Conservation (phyloP, 2,797 vertebrate genomes). For the Capromys pilorides region DNA sequence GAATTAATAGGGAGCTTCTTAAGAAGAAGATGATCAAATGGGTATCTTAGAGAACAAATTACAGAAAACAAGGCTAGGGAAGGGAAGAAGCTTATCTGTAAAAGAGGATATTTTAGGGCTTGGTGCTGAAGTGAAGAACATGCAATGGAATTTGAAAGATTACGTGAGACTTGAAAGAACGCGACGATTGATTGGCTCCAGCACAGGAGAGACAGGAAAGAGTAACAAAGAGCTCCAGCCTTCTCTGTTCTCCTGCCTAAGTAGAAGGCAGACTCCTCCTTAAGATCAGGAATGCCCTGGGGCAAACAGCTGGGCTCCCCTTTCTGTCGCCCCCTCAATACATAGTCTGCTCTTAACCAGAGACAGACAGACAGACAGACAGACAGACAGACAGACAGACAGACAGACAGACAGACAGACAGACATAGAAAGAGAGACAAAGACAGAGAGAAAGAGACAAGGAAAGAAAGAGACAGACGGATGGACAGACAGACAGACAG, state of each 20-base stretch:
- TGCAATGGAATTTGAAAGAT: not conserved
- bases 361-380: too few relatives aligned
- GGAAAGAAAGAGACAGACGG: not conserved
- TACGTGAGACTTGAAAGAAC: not conserved
- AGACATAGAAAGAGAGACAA: too few relatives aligned
- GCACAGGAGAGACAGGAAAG: not conserved
- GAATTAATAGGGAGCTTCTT: not conserved
- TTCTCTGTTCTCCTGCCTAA: not conserved
- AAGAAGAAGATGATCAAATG: slow-evolving; percentile 22
- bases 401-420: too few relatives aligned
- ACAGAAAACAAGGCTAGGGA: not conserved
- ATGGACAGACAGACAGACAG: not conserved
- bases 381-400: too few relatives aligned
- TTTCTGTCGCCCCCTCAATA: too few relatives aligned
- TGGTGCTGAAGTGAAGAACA: not conserved
- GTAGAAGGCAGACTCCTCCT: not conserved
- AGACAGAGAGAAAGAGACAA: not conserved
- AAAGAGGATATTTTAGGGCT: not conserved
- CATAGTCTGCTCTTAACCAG: too few relatives aligned
- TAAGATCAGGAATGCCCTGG: not conserved
- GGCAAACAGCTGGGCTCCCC: too few relatives aligned
- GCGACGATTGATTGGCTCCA: not conserved
- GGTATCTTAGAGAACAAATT: slow-evolving; percentile 11
- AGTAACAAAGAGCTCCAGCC: not conserved
- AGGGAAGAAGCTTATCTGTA: not conserved